Evolutionary conservation across 2,888 invertebrate genomes (phyloP), one percentile per base, ranked within the genome.

Genomic region (Hypolimnas misippus): DNA sequence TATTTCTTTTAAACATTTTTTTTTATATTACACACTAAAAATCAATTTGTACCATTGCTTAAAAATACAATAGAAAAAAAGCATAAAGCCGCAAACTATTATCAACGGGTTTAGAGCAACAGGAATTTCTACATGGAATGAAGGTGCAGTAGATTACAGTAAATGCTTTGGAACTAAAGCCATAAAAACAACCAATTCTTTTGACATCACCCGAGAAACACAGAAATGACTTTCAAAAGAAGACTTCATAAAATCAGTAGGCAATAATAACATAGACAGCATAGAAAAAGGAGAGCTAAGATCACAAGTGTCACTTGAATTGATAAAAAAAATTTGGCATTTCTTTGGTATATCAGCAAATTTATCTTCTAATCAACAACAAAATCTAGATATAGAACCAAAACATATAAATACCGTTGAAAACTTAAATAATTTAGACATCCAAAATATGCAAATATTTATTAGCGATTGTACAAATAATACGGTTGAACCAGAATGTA

Each of bases 61-160:
- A 51, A 56, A n/a, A 19, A 4, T 7, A n/a, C 56, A 8, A 17
- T 56, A 14, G 29, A 56, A 16, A 35, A 25, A 35, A 6, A 31
- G 14, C 4, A 25, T 56, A 7, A 51, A 42, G 7, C n/a, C 17
- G 5, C 1, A 16, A 3, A 62, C 33, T 31, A 33, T 62, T 5
- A 50, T 42, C 29, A 62, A 62, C 17, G 61, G 61, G 0, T 62
- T 62, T 42, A 38, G 35, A 56, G 52, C 56, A 14, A 19, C 19
- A 10, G 61, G 61, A 1, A 42, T 62, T 16, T 56, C 8, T 12
- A 56, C 56, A 7, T 62, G 42, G 42, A 38, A 57, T 14, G 1
- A 6, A 3, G 25, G 57, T n/a, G 44, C 51, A 1, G 8, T 62
- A 8, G 44, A 62, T 14, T 62, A 52, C 33, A 52, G 4, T 7